Evolutionary conservation across 2,888 invertebrate genomes (phyloP), one percentile per base, ranked within the genome.

Genomic region (Drosophila borborema): DNA sequence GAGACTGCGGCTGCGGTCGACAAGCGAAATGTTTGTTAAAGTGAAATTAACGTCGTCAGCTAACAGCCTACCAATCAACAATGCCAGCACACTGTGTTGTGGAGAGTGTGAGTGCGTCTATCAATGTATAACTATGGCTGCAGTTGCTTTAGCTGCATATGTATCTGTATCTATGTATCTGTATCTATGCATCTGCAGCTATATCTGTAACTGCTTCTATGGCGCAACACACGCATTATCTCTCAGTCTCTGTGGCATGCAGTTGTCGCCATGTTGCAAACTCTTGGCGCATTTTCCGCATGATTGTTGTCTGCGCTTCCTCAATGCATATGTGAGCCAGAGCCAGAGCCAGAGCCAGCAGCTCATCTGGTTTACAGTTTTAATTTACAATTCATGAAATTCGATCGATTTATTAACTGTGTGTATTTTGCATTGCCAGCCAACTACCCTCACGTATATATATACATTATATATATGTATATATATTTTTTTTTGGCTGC

Each of bases 331-430:
- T 38, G 38, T 38, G 38, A 14, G 38, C 38, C 38, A 28, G 28
- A 28, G 28, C 28, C 6, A 28, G 28, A 28, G 43, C 41, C 55
- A 67, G 28, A 28, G 43, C 41, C 55, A 67, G 6, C 61, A 46
- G 66, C 71, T 64, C 69, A 70, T 64, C 59, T 60, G 64, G 54
- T 79, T 67, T 76, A 69, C 82, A 69, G 82, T 80, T 89, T 86
- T 89, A 72, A 75, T 83, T 90, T 90, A 86, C 91, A 90, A 91
- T 90, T 90, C 86, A 90, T 91, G 90, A 91, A 90, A 90, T 85
- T 88, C 90, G 81, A 90, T 91, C 86, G 84, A 88, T 90, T 90
- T 91, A 90, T 90, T 91, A 91, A 91, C 91, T 87, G 63, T 80
- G 64, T 40, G 14, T 64, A 55, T 46, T 78, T 64, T 74, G 64